These are phyloP conservation scores for Sesia bembeciformis DNA, from an alignment of 2,888 invertebrate species.

Conservation along the genomic window DNA sequence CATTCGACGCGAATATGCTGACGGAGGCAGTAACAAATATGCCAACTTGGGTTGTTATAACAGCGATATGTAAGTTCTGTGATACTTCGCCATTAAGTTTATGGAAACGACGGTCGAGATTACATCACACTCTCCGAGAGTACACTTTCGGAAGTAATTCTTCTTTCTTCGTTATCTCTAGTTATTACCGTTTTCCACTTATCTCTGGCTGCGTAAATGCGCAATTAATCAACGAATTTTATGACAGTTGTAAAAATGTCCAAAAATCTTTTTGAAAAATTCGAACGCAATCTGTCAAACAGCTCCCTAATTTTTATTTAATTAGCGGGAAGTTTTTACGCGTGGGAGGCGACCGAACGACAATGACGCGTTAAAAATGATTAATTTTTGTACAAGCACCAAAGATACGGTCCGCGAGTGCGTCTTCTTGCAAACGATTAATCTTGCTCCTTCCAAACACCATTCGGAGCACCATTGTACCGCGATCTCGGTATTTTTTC, in stretches of 20 bases:
- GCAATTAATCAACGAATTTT: conserved; percentile 53
- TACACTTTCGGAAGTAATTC: conserved; percentile 53
- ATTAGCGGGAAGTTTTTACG: conserved; percentile 62
- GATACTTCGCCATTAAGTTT: conserved; percentile 73
- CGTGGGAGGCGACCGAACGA: conserved; percentile 53
- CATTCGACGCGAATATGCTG: conserved; percentile 74
- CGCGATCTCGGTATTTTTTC: conserved; percentile 64
- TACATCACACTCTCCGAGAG: conserved; percentile 71
- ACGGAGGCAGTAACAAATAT: conserved; percentile 73
- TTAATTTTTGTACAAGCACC: conserved; percentile 62
- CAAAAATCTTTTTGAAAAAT: conserved; percentile 44
- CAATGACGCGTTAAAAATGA: conserved; percentile 70
- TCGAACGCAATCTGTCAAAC: conserved; percentile 60
- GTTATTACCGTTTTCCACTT: conserved; percentile 13
- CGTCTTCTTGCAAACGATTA: conserved; percentile 58
- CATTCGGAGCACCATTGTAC: conserved; percentile 48
- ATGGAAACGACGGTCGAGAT: conserved; percentile 69
- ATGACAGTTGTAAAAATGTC: conserved; percentile 41
- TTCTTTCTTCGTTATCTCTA: conserved; percentile 45
- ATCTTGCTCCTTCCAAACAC: conserved; percentile 64
- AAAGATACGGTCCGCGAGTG: conserved; percentile 42
- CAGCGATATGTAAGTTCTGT: conserved; percentile 73
- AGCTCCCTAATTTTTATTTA: conserved; percentile 66
- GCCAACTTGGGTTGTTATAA: conserved; percentile 73
- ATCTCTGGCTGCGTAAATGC: conserved; percentile 4